phyloP scores from a whole-genome alignment of 1,140 invertebrate genomes.

The Cydia pomonella region DNA sequence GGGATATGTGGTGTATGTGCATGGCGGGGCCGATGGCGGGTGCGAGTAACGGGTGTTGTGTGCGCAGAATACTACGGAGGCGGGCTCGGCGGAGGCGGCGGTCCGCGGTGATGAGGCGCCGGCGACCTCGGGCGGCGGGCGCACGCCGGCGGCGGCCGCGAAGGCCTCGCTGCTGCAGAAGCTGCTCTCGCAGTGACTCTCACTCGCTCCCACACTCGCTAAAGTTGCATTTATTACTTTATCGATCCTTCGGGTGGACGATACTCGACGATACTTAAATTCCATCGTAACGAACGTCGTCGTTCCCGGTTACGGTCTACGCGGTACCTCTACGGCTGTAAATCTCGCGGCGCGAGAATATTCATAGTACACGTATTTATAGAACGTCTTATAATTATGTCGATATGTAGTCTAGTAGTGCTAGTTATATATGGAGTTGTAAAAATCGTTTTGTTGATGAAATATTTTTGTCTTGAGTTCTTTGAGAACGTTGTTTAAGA shows the following conservation, averaged over 20 bases:
- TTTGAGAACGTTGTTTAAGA: conserved; percentile 51
- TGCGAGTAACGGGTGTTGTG: conserved; percentile 40
- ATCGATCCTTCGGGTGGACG: conserved; percentile 42
- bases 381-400: conserved; percentile 46
- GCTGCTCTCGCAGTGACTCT: conserved; percentile 86
- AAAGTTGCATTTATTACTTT: conserved; percentile 61
- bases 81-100: conserved; percentile 74
- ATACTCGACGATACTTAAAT: conserved; percentile 41
- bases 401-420: conserved; percentile 67
- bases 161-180: conserved; percentile 89
- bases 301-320: conserved; percentile 61
- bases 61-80: conserved; percentile 88
- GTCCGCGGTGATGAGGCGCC: conserved; percentile 58
- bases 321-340: conserved; percentile 71
- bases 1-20: too few relatives aligned
- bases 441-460: conserved; percentile 57
- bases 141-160: conserved; percentile 82
- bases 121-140: conserved; percentile 40
- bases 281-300: conserved; percentile 48
- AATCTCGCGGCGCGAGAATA: conserved; percentile 58
- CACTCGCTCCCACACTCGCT: conserved; percentile 38
- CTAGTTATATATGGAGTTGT: conserved; percentile 72
- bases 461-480: conserved; percentile 54
- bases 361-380: conserved; percentile 68
- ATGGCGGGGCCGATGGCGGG: neutral